These are phyloP conservation scores for Sardinella longiceps DNA, from an alignment of 2,797 vertebrate species.

Conservation along the genomic window DNA sequence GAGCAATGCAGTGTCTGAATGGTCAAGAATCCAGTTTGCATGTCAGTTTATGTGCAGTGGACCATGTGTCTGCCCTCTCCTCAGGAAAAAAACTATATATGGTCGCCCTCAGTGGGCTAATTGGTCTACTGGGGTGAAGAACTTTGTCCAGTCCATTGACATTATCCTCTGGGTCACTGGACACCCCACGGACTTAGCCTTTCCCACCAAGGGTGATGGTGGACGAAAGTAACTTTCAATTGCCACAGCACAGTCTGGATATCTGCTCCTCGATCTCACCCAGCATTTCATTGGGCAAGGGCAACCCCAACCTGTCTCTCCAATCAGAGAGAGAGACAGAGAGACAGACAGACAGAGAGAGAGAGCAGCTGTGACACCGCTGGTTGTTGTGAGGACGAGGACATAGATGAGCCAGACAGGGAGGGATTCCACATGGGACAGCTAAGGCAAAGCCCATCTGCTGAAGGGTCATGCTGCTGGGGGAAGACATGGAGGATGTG, in stretches of 20 bases:
- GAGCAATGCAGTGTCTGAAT: neutral
- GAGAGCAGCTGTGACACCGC: neutral
- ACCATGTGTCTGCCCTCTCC: neutral
- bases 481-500: neutral
- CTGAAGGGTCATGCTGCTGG: no score
- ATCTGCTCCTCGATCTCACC: neutral
- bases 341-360: neutral
- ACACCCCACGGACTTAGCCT: neutral
- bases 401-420: neutral
- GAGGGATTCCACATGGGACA: neutral
- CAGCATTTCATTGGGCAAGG: neutral
- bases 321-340: neutral
- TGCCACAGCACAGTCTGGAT: neutral
- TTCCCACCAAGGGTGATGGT: neutral
- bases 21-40: neutral
- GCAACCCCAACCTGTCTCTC: neutral
- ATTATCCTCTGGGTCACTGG: neutral
- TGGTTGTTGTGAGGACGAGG: neutral
- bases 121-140: neutral
- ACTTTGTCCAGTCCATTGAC: constrained; percentile 11
- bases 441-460: neutral
- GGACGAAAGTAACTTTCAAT: neutral
- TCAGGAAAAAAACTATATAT: neutral
- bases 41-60: neutral
- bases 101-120: neutral